Conservation (phyloP, 2,888 invertebrate species). For the Parnassius apollo region DNA sequence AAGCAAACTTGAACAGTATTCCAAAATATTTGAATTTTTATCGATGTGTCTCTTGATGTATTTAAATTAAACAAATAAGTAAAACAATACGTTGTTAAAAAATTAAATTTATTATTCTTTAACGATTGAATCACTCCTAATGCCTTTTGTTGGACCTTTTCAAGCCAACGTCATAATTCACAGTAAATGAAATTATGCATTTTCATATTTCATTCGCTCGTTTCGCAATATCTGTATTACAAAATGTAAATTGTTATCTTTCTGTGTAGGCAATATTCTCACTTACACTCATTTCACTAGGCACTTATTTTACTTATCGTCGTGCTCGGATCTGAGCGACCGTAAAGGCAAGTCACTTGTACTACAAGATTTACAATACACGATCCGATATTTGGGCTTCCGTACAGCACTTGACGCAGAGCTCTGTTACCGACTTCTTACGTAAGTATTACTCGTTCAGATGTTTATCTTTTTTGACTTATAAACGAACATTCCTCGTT, state of each 20-base stretch:
- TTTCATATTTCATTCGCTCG: constrained; percentile 14
- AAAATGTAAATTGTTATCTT: constrained; percentile 26
- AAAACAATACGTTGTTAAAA: too few species aligned
- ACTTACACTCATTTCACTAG: constrained; percentile 20
- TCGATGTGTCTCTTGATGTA: too few species aligned
- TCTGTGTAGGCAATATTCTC: constrained; percentile 18
- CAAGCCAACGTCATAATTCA: not conserved
- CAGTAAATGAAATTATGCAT: not conserved
- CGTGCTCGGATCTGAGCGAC: constrained; percentile 8
- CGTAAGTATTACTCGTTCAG: constrained; percentile 8
- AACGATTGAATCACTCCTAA: too few species aligned
- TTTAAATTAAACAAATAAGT: too few species aligned
- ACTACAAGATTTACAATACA: constrained; percentile 22
- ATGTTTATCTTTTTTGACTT: constrained; percentile 25
- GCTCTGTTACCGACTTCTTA: constrained; percentile 12
- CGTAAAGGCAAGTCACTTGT: constrained; percentile 14
- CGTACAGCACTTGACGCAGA: constrained; percentile 20
- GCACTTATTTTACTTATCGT: constrained; percentile 22
- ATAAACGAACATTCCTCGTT: constrained; percentile 2
- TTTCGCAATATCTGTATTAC: constrained; percentile 19
- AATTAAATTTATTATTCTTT: too few species aligned
- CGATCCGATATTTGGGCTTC: constrained; percentile 25
- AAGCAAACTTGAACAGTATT: too few species aligned
- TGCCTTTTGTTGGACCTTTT: not conserved
- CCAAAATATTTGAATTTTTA: too few species aligned